Base-by-base conservation (phyloP, 2,113 vertebrate genomes). In the Oreocharis arfaki region DNA sequence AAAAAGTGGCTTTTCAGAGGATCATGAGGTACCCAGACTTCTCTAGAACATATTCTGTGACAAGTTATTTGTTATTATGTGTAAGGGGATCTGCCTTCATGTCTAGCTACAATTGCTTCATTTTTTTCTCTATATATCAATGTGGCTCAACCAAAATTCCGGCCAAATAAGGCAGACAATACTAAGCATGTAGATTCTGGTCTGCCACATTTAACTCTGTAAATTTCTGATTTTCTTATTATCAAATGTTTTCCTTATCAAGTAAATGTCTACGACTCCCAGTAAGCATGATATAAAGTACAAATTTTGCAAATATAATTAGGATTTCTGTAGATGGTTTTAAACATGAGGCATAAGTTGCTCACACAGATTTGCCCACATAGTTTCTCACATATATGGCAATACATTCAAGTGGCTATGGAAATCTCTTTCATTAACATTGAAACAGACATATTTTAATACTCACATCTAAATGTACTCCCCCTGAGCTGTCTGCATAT, bases 91-190 rank as follows among this genome's bases (percentile, higher is more conserved):
- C 46, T 70, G 33, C 17, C 37, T 61, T 80, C 27, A 26, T 12
- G 2, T 63, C 7, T 30, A 87, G 24, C 14, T 70, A 18, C 24
- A 44, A 11, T 24, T 35, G 32, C 23, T 56, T 75, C 5, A 4
- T 10, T 3, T n/a, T 52, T 89, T 70, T 42, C n/a, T 49, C 4
- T 42, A 1, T 0, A 0, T 19, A 52, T 44, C 20, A 18, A 1
- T 15, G 35, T 37, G 27, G 20, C 33, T 65, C 3, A 3, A 61
- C 9, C 20, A 74, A 61, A 69, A 49, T 32, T 90, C 23, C n/a
- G 59, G 18, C 22, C 9, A 47, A 86, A 77, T 8, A 49, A 17
- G 15, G 68, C n/a, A 83, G 52, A 46, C 6, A 77, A 13, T 32
- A 56, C 47, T 32, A 84, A 71, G 9, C 27, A 20, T 88, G 14